Conservation (phyloP, 1,140 invertebrate species). For the Drosophila guanche region DNA sequence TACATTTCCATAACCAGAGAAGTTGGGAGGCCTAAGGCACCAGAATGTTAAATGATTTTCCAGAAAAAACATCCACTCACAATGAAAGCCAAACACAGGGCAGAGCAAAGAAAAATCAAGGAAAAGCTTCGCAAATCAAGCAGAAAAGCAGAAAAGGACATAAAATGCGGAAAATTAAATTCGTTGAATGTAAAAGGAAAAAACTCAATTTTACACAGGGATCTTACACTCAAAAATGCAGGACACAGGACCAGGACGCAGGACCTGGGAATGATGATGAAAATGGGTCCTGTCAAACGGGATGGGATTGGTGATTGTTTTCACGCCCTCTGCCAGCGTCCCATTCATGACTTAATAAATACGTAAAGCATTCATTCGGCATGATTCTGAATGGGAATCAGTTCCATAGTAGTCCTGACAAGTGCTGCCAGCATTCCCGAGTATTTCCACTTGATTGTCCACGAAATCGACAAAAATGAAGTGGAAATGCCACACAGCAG, state of each 20-base stretch:
- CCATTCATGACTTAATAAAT: conserved; percentile 76
- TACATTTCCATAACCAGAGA: neutral
- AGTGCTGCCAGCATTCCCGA: conserved; percentile 6
- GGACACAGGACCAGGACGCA: conserved; percentile 53
- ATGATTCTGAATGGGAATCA: too few relatives aligned
- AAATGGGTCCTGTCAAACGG: neutral
- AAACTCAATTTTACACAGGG: conserved; percentile 23
- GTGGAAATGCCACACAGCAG: conserved; percentile 58
- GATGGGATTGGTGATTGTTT: conserved; percentile 24
- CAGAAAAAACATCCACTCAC: conserved; percentile 1
- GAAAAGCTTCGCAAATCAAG: conserved; percentile 48
- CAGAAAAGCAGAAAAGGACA: conserved; percentile 41
- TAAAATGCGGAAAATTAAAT: conserved; percentile 59
- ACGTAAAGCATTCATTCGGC: conserved; percentile 32
- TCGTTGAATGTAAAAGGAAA: conserved; percentile 3
- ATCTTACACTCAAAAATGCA: conserved; percentile 56
- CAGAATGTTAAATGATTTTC: conserved; percentile 7
- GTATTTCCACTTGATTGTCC: conserved; percentile 70
- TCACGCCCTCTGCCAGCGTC: conserved; percentile 18
- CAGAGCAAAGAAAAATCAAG: too few relatives aligned
- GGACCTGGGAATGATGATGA: conserved; percentile 17
- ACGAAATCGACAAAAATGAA: conserved; percentile 78
- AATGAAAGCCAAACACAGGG: conserved; percentile 3
- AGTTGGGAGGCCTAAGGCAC: neutral
- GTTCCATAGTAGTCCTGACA: conserved; percentile 15